A percentile compares a stretch with the other conserved stretches of the same genome.
Conservation (phyloP, 2,113 vertebrate genomes). For the Laticauda colubrina region DNA sequence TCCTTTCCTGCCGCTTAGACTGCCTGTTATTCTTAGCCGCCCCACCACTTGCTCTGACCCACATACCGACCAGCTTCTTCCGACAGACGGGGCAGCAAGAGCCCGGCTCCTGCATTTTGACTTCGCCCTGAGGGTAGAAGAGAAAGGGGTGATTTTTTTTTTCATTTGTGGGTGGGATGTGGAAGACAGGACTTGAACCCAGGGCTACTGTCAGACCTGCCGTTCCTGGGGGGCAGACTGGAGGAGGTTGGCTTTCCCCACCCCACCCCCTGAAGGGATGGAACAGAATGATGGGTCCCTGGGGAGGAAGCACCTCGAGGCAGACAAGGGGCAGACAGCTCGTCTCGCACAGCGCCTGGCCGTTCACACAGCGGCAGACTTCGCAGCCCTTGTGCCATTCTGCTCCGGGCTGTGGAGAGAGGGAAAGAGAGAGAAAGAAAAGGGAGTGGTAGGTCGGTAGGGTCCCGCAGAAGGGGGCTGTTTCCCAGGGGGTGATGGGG, state of each 20-base stretch:
- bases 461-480: fast-evolving
- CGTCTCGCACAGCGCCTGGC: slow-evolving; percentile 58
- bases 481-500: fast-evolving
- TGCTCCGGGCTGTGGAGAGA: slow-evolving; percentile 55
- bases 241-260: not conserved
- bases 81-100: slow-evolving; percentile 83
- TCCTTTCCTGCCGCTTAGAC: not conserved
- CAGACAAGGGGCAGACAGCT: slow-evolving; percentile 64
- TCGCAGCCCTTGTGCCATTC: slow-evolving; percentile 71
- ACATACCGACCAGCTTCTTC: slow-evolving; percentile 69
- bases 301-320: slow-evolving; percentile 58
- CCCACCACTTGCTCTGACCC: not conserved
- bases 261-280: too few relatives aligned
- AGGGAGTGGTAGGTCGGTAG: not conserved
- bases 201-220: too few relatives aligned
- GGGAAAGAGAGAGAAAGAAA: not conserved
- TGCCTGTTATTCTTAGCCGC: not conserved
- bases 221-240: too few relatives aligned
- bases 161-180: not conserved
- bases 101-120: slow-evolving; percentile 75
- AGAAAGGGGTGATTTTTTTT: not conserved
- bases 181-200: too few relatives aligned
- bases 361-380: slow-evolving; percentile 66
- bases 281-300: not conserved
- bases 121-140: slow-evolving; percentile 70